phyloP scores from a whole-genome alignment of 2,888 invertebrate species.

The Drosophila testacea region DNA sequence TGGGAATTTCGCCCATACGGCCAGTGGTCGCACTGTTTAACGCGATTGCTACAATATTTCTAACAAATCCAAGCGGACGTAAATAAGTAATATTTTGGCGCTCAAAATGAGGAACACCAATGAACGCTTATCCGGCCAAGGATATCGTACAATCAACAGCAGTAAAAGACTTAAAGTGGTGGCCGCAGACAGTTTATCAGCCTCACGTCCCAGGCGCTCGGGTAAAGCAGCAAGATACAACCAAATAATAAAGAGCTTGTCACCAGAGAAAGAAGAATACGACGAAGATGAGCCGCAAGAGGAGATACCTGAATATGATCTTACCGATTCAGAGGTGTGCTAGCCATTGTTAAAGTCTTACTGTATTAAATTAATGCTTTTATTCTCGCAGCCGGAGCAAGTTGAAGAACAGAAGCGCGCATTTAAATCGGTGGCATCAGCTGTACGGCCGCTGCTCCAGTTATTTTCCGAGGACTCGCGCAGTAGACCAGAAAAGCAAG shows the following conservation, averaged over 20 bases:
- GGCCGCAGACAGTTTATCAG: not conserved
- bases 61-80: slow-evolving; percentile 9
- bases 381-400: slow-evolving; percentile 6
- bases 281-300: slow-evolving; percentile 8
- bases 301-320: slow-evolving; percentile 11
- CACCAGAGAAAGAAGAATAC: not conserved
- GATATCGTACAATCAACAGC: slow-evolving; percentile 1
- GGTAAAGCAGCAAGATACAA: slow-evolving; percentile 7
- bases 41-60: not conserved
- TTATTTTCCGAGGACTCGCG: slow-evolving; percentile 36
- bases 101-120: slow-evolving; percentile 24
- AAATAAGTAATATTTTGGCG: slow-evolving; percentile 7
- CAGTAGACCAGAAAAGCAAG: not conserved
- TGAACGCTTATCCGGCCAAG: not conserved
- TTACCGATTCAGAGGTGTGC: slow-evolving; percentile 23
- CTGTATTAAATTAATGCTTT: not conserved
- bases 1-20: too few species aligned
- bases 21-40: too few species aligned
- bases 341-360: not conserved
- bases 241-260: not conserved
- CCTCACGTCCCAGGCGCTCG: not conserved
- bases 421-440: slow-evolving; percentile 16
- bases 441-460: slow-evolving; percentile 37
- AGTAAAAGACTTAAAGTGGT: slow-evolving; percentile 7
- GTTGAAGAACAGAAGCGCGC: slow-evolving; percentile 1